These are phyloP conservation scores for Tipula lateralis DNA, from an alignment of 2,888 invertebrate species.

Conservation along the genomic window DNA sequence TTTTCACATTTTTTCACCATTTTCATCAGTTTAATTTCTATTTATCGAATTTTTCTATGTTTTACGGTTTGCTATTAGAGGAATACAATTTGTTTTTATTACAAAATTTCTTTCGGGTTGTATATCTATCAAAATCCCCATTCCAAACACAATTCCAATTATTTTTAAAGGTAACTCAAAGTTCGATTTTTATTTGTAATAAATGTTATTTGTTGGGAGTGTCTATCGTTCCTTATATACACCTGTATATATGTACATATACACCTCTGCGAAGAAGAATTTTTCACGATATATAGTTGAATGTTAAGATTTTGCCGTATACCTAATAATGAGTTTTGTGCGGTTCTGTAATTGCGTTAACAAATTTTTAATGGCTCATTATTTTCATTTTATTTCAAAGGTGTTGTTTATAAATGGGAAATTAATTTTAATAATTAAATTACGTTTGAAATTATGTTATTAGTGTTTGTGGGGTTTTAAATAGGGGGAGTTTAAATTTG, in stretches of 20 bases:
- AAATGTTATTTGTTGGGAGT: not conserved
- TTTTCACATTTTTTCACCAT: not conserved
- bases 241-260: not conserved
- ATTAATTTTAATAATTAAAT: not conserved
- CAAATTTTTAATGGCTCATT: slow-evolving; percentile 24
- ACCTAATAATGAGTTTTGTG: not conserved
- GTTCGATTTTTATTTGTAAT: not conserved
- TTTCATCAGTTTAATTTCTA: not conserved
- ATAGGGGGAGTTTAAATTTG: not conserved
- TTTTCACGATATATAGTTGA: not conserved
- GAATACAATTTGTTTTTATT: not conserved
- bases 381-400: not conserved
- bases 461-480: too few relatives aligned
- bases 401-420: not conserved
- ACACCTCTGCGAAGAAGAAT: not conserved
- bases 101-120: not conserved
- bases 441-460: not conserved
- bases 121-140: not conserved
- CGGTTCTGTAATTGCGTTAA: not conserved
- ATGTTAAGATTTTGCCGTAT: not conserved
- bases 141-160: not conserved
- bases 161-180: not conserved
- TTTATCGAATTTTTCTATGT: not conserved
- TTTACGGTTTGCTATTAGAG: not conserved
- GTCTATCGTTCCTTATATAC: not conserved